phyloP scores from a whole-genome alignment of 2,113 vertebrate genomes.

The Poecilia latipinna region DNA sequence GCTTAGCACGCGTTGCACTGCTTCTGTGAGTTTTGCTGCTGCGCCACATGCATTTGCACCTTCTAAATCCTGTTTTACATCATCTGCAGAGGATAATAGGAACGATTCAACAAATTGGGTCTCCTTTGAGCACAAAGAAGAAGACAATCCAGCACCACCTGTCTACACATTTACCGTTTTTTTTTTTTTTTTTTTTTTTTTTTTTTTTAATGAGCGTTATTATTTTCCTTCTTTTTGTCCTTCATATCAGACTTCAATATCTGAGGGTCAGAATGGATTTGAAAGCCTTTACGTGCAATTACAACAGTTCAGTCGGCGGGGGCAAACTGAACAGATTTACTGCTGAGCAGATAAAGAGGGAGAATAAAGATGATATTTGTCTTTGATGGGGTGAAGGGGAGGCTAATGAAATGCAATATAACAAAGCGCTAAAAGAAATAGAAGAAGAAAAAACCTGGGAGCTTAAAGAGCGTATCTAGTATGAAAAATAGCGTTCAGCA shows the following conservation, averaged over 20 bases:
- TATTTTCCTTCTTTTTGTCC: constrained; percentile 8
- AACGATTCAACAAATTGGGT: neutral
- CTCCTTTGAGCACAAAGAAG: neutral
- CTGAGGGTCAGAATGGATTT: constrained; percentile 6
- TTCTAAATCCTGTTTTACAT: constrained; percentile 24
- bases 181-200: too few species aligned
- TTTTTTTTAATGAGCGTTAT: constrained; percentile 10
- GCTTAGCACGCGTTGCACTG: constrained; percentile 39
- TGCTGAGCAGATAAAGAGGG: neutral
- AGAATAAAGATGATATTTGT: constrained; percentile 4
- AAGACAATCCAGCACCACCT: neutral
- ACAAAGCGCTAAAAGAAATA: neutral
- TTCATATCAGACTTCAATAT: constrained; percentile 11
- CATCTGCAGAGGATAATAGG: constrained; percentile 26
- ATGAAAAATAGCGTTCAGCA: neutral
- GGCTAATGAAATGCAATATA: constrained; percentile 26
- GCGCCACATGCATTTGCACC: constrained; percentile 32
- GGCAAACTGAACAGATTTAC: neutral
- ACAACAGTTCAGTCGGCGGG: neutral
- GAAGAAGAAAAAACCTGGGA: neutral
- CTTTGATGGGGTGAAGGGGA: constrained; percentile 16
- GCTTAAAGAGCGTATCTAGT: neutral
- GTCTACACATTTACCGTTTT: constrained; percentile 25
- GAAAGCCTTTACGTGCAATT: constrained; percentile 13
- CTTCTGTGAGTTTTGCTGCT: constrained; percentile 21